Evolutionary conservation across 2,888 invertebrate genomes (phyloP).

Genomic region (Sepiola atlantica): DNA sequence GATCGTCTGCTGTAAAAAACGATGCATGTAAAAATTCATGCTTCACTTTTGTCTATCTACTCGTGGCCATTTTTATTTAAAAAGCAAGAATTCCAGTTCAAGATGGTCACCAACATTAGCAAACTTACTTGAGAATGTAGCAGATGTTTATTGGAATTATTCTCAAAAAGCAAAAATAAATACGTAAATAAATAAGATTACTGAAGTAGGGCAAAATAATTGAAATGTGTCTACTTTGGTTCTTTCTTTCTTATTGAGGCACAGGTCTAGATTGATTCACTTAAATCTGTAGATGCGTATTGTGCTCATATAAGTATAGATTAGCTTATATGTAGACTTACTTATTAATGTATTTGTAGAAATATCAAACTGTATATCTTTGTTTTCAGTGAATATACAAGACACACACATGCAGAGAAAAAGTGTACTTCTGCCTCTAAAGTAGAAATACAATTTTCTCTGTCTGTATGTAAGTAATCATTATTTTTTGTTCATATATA

Average conservation of each 20-base stretch:
- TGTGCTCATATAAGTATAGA: not conserved
- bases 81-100: not conserved
- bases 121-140: conserved; percentile 13
- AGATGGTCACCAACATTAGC: conserved; percentile 19
- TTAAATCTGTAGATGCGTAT: not conserved
- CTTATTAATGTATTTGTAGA: not conserved
- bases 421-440: not conserved
- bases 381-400: not conserved
- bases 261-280: conserved; percentile 3
- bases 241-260: not conserved
- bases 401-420: not conserved
- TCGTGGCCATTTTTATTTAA: not conserved
- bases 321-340: not conserved
- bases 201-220: not conserved
- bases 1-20: not conserved
- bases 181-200: not conserved
- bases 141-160: conserved; percentile 32
- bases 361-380: not conserved
- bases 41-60: not conserved
- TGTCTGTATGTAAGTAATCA: not conserved
- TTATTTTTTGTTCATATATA: not conserved
- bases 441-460: not conserved
- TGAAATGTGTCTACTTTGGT: not conserved
- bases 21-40: not conserved
- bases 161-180: not conserved